Base-by-base conservation (phyloP, 2,888 invertebrate genomes). In the Cheilosia impressa region DNA sequence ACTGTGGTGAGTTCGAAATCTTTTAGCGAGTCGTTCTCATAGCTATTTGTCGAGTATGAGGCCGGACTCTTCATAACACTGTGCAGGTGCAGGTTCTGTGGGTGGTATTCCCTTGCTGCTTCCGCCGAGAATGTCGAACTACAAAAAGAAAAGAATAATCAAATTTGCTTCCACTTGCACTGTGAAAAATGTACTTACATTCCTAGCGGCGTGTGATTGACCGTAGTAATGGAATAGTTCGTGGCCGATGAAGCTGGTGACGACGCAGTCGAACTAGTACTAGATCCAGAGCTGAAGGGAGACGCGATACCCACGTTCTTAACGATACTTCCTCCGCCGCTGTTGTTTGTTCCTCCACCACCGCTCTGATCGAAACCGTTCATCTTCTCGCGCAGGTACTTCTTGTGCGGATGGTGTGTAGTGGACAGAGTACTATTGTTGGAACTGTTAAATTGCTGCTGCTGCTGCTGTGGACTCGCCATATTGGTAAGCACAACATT, bases 1-100 rank as follows among this genome's bases (percentile, higher is more conserved):
- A 87, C 78, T 69, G 87, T 45, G 60, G 88, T 87, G 78, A 91
- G 73, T 76, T 92, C 91, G 58, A 91, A 90, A 87, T 92, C 92
- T 87, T 93, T 93, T 43, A 93, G 91, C 22, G 93, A 90, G 79
- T 92, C 91, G 82, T 93, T 93, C 47, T 93, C 93, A 76, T 92
- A 93, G 88, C 92, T 93, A 6, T 87, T 84, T 27, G 83, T 79
- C 50, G 90, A 89, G 76, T 90, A 91, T 53, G 91, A 91, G 65
- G 89, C 91, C 80, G 92, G 92, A 81, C 92, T 92, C 55, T 90
- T 91, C 87, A 89, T 87, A 3, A 84, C 75, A 82, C 89, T 90
- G 31, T 76, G 76, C 57, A 87, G 66, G 41, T 75, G 78, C 34
- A 80, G n/a, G 76, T 80, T 84, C 68, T 76, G 81, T 52, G 65